Percentiles rank a stretch among this genome's conserved stretches.
Conservation (phyloP, 1,140 invertebrate species). For the Lasioglossum albipes region DNA sequence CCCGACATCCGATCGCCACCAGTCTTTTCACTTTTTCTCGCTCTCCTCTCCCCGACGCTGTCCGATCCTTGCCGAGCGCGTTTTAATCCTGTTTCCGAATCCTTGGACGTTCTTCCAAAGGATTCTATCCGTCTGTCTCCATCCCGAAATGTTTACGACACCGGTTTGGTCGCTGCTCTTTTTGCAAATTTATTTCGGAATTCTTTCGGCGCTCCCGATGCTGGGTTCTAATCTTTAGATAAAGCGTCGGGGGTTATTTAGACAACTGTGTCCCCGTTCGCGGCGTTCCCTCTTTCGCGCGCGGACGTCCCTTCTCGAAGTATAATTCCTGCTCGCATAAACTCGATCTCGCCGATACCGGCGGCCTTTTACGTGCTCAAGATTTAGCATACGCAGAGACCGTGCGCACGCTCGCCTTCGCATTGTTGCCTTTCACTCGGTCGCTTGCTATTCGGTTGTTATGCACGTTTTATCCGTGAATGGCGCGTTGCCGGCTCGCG, state of each 20-base stretch:
- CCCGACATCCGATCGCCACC: conserved; percentile 20
- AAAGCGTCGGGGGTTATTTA: too few relatives aligned
- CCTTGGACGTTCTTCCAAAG: too few relatives aligned
- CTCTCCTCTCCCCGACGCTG: too few relatives aligned
- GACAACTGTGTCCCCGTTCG: not conserved
- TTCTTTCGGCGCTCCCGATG: too few relatives aligned
- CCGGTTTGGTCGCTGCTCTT: too few relatives aligned
- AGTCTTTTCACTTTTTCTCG: not conserved
- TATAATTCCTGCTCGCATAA: conserved; percentile 4
- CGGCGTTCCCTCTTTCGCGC: not conserved
- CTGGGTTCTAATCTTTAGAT: too few relatives aligned
- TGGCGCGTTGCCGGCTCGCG: conserved; percentile 23
- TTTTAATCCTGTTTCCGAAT: too few relatives aligned
- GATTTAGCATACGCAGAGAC: conserved; percentile 18
- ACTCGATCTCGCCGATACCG: conserved; percentile 18
- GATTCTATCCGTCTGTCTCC: too few relatives aligned
- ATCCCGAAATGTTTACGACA: too few relatives aligned
- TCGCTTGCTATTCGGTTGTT: conserved; percentile 48
- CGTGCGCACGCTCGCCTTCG: conserved; percentile 65
- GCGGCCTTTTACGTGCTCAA: conserved; percentile 12
- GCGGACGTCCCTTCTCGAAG: not conserved
- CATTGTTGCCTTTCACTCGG: conserved; percentile 77
- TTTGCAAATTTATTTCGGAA: too few relatives aligned
- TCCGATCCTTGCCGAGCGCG: not conserved
- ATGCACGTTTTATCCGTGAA: conserved; percentile 41